These are phyloP conservation scores for Phalera bucephala DNA, from an alignment of 2,888 invertebrate species.

Conservation along the genomic window DNA sequence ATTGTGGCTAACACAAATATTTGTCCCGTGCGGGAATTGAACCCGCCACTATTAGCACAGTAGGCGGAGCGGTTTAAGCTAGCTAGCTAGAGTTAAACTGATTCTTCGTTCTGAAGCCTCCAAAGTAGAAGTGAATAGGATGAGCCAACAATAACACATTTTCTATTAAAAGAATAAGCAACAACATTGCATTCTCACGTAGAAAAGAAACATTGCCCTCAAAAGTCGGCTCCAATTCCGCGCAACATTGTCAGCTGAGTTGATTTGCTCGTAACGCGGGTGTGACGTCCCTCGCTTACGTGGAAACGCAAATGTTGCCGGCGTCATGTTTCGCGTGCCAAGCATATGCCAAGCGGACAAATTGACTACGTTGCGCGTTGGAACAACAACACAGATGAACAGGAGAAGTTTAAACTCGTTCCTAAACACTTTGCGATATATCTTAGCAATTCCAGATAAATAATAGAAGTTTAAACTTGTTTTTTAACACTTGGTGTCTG, in stretches of 20 bases:
- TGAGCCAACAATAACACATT: too few relatives aligned
- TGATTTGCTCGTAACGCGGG: slow-evolving; percentile 53
- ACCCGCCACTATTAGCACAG: too few relatives aligned
- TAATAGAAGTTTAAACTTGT: too few relatives aligned
- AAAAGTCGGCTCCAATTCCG: slow-evolving; percentile 44
- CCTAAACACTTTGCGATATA: too few relatives aligned
- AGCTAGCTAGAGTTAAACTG: too few relatives aligned
- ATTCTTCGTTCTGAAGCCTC: too few relatives aligned
- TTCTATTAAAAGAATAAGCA: background rate
- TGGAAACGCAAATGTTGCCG: slow-evolving; percentile 55
- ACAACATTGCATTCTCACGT: slow-evolving; percentile 1
- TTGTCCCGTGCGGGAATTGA: too few relatives aligned
- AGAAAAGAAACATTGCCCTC: slow-evolving; percentile 24
- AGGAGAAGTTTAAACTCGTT: slow-evolving; percentile 10
- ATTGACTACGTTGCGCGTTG: slow-evolving; percentile 48
- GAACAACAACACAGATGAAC: slow-evolving; percentile 8
- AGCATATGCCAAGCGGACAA: slow-evolving; percentile 51
- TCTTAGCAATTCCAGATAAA: too few relatives aligned
- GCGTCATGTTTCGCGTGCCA: slow-evolving; percentile 55
- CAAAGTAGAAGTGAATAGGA: too few relatives aligned
- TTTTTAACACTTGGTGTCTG: too few relatives aligned
- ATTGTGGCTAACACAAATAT: too few relatives aligned
- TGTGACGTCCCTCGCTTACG: slow-evolving; percentile 52
- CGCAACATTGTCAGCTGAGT: slow-evolving; percentile 52
- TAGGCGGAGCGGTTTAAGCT: too few relatives aligned